A percentile compares a stretch with the other conserved stretches of the same genome.
Evolutionary conservation across 2,797 vertebrate species (phyloP).

Genomic region (Characodon lateralis): DNA sequence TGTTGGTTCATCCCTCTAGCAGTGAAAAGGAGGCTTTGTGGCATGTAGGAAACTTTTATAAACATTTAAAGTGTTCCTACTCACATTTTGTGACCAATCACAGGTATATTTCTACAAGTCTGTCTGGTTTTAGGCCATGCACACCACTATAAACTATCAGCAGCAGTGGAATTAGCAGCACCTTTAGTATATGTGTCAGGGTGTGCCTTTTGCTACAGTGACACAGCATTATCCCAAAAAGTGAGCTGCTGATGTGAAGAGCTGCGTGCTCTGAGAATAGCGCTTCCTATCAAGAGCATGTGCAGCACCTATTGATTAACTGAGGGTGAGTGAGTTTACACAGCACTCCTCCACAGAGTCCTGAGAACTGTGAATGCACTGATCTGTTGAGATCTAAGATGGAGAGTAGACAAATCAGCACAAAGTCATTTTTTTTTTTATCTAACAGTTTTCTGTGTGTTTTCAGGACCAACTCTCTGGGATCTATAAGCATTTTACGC

Average conservation of each 20-base stretch:
- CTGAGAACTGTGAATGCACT: conserved; percentile 1
- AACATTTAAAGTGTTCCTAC: neutral
- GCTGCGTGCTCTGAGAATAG: conserved; percentile 41
- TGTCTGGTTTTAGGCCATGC: neutral
- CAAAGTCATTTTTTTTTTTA: conserved; percentile 24
- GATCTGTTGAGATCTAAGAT: conserved; percentile 22
- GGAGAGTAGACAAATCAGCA: conserved; percentile 38
- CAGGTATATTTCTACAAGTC: neutral
- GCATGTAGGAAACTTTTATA: too few species aligned
- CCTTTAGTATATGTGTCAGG: conserved; percentile 16
- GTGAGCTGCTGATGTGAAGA: conserved; percentile 48
- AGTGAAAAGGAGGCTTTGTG: neutral
- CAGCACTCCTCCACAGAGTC: conserved; percentile 48
- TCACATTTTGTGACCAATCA: neutral
- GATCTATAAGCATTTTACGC: neutral
- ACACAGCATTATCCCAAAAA: conserved; percentile 47
- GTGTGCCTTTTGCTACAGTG: conserved; percentile 35
- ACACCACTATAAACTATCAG: neutral
- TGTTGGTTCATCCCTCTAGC: neutral
- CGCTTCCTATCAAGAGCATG: conserved; percentile 45
- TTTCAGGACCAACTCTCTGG: neutral
- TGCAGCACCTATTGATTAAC: conserved; percentile 67
- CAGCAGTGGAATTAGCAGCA: neutral
- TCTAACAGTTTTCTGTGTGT: conserved; percentile 30
- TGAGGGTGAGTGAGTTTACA: conserved; percentile 67